phyloP scores from a whole-genome alignment of 2,797 vertebrate genomes.

The Sternotherus odoratus region DNA sequence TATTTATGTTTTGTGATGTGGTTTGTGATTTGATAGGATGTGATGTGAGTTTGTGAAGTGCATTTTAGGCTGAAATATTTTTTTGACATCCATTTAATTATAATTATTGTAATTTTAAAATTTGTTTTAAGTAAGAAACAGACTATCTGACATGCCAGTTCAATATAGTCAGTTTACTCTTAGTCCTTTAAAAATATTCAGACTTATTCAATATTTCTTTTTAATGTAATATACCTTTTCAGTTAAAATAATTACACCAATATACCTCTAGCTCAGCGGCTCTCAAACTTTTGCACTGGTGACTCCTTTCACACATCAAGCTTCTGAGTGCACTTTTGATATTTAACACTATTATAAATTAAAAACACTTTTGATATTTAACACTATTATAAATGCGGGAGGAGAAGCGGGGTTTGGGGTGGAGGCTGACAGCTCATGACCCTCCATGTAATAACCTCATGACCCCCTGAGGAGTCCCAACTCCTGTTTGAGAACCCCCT shows the following conservation, averaged over 20 bases:
- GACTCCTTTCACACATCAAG: no score
- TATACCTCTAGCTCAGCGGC: background rate
- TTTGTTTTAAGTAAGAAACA: conserved; percentile 46
- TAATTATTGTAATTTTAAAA: conserved; percentile 74
- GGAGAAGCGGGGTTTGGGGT: no score
- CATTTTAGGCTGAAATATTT: conserved; percentile 46
- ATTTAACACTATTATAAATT: no score
- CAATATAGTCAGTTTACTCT: background rate
- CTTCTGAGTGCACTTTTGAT: no score
- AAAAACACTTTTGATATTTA: no score
- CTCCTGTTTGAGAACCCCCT: no score
- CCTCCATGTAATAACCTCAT: no score
- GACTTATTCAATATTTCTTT: conserved; percentile 22
- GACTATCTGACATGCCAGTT: background rate
- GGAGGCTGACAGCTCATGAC: no score
- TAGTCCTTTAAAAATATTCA: background rate
- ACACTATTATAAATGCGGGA: no score
- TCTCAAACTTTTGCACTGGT: no score
- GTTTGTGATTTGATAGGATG: conserved; percentile 48
- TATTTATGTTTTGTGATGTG: conserved; percentile 40
- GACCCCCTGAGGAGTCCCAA: no score
- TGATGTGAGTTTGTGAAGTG: conserved; percentile 51
- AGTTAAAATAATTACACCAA: background rate
- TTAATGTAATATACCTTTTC: conserved; percentile 6
- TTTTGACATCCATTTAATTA: conserved; percentile 76